Base-by-base conservation (phyloP, 2,888 invertebrate genomes). In the Sinohyriopsis cumingii region DNA sequence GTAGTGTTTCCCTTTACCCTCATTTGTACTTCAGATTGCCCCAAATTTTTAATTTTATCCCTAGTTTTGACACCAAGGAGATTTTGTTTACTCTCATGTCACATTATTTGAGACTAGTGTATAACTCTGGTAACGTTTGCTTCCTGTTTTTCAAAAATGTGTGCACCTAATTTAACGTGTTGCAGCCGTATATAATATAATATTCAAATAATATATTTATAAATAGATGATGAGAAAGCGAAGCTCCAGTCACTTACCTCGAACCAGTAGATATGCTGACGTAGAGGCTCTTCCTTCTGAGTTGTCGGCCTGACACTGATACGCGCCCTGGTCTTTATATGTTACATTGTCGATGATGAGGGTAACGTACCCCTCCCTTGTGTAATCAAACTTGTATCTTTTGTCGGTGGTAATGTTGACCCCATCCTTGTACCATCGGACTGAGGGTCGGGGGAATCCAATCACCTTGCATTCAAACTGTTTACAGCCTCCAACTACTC, bases 351-450 rank as follows among this genome's bases (percentile, higher is more conserved):
- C 81, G 59, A 89, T 85, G 63, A 85, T 75, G 77, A 89, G 82
- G 20, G 87, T 86, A 60, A 89, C 82, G 61, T 82, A 76, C 18
- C 89, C 89, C 22, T 85, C 85, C 25, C 76, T 68, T 45, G 80
- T 78, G 68, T 81, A 82, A 65, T 80, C 80, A 69, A 88, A 87
- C 69, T 86, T 79, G 71, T 86, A 89, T 56, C 89, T 76, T 9
- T 79, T 73, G 65, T 81, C 76, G n/a, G 78, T 60, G 45, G 89
- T 87, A 72, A 89, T 89, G 68, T 89, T 87, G 5, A 81, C 77
- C 25, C 87, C 87, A 77, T 89, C 89, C 77, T 89, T 90, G 76
- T 82, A 89, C 90, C 90, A 90, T 67, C 82, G 81, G 67, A 90
- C 86, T n/a, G 78, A 76, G 6, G 89, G 90, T 12, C 85, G 82